Conservation (phyloP, 2,888 invertebrate genomes). For the Tortrix viridana region DNA sequence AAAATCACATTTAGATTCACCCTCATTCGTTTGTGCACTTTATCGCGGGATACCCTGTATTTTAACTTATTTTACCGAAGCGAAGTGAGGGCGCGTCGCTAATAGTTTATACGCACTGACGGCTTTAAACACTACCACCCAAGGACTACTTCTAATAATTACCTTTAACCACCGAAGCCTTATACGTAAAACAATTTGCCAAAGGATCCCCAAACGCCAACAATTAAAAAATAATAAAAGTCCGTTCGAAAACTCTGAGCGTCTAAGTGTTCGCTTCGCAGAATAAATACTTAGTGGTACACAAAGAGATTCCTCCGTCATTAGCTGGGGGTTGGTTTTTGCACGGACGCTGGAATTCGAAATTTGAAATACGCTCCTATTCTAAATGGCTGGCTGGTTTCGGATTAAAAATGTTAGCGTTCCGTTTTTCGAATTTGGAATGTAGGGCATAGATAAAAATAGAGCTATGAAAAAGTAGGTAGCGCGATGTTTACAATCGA, state of each 20-base stretch:
- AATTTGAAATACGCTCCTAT: slow-evolving; percentile 27
- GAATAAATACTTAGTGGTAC: slow-evolving; percentile 48
- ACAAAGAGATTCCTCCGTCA: slow-evolving; percentile 52
- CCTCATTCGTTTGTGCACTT: too few relatives aligned
- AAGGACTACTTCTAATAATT: too few relatives aligned
- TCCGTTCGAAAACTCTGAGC: slow-evolving; percentile 42
- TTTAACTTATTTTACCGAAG: too few relatives aligned
- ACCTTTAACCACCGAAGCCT: too few relatives aligned
- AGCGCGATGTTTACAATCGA: too few relatives aligned
- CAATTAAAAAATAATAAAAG: slow-evolving; percentile 41
- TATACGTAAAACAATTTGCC: slow-evolving; percentile 5
- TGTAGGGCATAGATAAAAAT: too few relatives aligned
- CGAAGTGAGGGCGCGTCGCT: too few relatives aligned
- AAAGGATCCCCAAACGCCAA: slow-evolving; percentile 11
- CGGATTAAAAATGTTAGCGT: not conserved
- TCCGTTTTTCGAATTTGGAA: slow-evolving; percentile 1
- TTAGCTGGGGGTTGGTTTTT: slow-evolving; percentile 47
- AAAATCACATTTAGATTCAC: too few relatives aligned
- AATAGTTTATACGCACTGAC: too few relatives aligned
- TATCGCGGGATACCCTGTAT: too few relatives aligned
- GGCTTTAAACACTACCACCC: too few relatives aligned
- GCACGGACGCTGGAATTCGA: slow-evolving; percentile 31
- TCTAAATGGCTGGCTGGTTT: slow-evolving; percentile 20
- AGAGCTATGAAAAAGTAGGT: too few relatives aligned
- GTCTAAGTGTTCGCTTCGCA: slow-evolving; percentile 50